phyloP scores from a whole-genome alignment of 1,140 invertebrate genomes.

The Archivesica marissinica region DNA sequence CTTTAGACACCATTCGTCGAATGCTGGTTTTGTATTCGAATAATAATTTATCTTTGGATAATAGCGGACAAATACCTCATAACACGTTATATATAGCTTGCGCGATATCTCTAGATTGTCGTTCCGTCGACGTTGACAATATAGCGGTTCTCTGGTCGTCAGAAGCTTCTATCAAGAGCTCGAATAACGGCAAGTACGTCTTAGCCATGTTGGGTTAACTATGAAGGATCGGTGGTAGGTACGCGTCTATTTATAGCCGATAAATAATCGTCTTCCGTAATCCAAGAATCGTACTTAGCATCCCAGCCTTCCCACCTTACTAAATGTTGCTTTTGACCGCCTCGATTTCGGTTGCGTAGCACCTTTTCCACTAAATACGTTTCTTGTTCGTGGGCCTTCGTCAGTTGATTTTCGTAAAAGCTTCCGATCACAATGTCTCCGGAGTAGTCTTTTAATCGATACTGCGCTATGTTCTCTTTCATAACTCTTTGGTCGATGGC shows the following conservation, averaged over 20 bases:
- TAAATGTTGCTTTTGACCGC: background rate
- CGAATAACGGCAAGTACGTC: background rate
- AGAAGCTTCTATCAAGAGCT: background rate
- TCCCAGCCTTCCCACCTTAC: background rate
- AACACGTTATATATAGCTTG: no score
- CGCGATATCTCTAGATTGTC: no score
- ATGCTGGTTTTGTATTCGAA: no score
- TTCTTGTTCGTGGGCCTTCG: constrained; percentile 1
- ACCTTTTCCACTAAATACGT: constrained; percentile 9
- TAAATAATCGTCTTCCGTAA: background rate
- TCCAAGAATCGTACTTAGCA: background rate
- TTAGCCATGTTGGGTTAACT: background rate
- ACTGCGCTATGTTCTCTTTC: background rate
- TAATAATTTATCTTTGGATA: background rate
- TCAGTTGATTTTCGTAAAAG: constrained; percentile 24
- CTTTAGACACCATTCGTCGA: no score
- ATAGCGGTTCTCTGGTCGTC: background rate
- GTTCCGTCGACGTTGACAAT: no score
- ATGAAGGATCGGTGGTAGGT: no score
- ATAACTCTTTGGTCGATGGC: background rate
- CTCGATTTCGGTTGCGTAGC: background rate
- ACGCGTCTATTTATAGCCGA: background rate
- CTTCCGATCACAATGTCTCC: background rate
- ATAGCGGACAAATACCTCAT: no score
- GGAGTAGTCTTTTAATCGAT: background rate